Percentiles rank a stretch among this genome's conserved stretches.
These are phyloP conservation scores for Heloderma charlesbogerti DNA, from an alignment of 2,113 vertebrate species.

Conservation along the genomic window DNA sequence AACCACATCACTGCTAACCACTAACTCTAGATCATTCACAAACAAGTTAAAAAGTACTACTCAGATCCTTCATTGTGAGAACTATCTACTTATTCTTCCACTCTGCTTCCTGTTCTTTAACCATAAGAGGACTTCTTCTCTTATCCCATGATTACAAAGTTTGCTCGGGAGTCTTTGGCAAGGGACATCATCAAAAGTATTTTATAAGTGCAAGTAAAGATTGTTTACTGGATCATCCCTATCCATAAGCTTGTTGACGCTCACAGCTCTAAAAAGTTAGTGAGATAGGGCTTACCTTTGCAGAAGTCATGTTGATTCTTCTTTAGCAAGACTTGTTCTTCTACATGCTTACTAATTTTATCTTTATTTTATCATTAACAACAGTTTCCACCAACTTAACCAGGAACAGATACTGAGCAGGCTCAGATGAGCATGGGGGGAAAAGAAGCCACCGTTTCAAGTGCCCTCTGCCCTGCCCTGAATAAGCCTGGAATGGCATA, in stretches of 20 bases:
- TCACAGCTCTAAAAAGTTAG: neutral
- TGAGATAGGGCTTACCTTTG: neutral
- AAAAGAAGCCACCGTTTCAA: too few relatives aligned
- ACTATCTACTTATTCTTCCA: too few relatives aligned
- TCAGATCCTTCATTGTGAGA: too few relatives aligned
- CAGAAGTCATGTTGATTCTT: neutral
- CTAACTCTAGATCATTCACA: neutral
- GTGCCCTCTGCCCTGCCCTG: neutral
- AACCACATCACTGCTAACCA: neutral
- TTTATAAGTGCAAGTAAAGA: neutral
- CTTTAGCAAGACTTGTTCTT: neutral
- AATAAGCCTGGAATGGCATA: neutral
- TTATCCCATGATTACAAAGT: neutral
- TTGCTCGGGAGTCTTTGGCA: neutral
- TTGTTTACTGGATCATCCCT: neutral
- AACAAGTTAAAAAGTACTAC: neutral
- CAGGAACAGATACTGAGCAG: neutral
- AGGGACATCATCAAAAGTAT: neutral
- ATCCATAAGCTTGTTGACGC: neutral
- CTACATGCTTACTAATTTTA: neutral
- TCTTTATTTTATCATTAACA: neutral
- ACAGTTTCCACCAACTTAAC: neutral
- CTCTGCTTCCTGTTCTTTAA: neutral
- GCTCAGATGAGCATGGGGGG: too few relatives aligned
- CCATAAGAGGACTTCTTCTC: neutral